Evolutionary conservation across 2,113 vertebrate species (phyloP).

Genomic region (Labrus mixtus): DNA sequence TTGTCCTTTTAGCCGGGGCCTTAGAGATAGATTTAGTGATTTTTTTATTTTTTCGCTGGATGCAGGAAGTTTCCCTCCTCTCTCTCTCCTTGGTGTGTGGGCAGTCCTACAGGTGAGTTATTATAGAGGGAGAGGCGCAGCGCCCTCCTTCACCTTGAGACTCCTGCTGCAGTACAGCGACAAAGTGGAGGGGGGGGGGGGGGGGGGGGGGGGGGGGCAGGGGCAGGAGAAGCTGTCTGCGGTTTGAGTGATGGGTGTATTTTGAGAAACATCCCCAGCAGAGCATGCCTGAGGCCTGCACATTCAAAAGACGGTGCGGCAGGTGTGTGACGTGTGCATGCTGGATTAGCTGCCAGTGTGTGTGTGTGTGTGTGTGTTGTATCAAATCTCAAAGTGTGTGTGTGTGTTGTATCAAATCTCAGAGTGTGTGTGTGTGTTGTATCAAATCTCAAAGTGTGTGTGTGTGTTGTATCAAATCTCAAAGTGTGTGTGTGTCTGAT

Average conservation of each 20-base stretch:
- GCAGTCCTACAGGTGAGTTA: conserved; percentile 67
- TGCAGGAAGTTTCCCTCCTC: not conserved
- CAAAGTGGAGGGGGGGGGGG: not conserved
- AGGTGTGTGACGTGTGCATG: conserved; percentile 39
- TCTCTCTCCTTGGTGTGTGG: not conserved
- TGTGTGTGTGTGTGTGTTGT: conserved; percentile 7
- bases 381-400: conserved; percentile 4
- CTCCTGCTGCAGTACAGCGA: conserved; percentile 40
- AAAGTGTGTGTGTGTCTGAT: no score
- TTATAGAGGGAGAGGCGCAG: conserved; percentile 37
- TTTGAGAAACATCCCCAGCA: conserved; percentile 74
- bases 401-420: no score
- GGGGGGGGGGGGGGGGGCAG: not conserved
- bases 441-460: not conserved
- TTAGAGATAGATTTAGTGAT: not conserved
- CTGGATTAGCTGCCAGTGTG: conserved; percentile 52
- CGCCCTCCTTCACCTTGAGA: conserved; percentile 75
- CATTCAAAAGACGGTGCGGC: conserved; percentile 56
- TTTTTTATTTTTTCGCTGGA: no score
- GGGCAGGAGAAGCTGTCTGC: conserved; percentile 51
- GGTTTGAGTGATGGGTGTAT: conserved; percentile 78
- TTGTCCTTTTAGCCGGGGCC: conserved; percentile 26
- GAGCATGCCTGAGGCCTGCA: conserved; percentile 68
- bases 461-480: not conserved
- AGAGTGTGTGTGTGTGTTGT: conserved; percentile 1